These are phyloP conservation scores for Andricus curvator DNA, from an alignment of 2,888 invertebrate species.

Conservation along the genomic window DNA sequence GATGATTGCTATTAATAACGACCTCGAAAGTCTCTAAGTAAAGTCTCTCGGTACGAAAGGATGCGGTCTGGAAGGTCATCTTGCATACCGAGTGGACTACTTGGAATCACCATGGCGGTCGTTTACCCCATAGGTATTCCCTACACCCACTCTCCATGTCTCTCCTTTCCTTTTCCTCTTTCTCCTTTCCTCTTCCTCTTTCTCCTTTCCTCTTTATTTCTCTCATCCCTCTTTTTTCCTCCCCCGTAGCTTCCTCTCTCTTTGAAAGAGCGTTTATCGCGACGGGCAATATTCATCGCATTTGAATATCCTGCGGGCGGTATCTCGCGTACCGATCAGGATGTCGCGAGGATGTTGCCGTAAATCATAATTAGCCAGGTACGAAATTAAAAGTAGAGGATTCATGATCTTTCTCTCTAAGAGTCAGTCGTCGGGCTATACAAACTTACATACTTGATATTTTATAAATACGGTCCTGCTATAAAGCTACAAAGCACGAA, in stretches of 20 bases:
- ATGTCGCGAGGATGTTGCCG: conserved; percentile 72
- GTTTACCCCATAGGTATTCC: conserved; percentile 62
- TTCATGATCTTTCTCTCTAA: conserved; percentile 47
- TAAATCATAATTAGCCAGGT: conserved; percentile 75
- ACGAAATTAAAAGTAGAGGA: conserved; percentile 70
- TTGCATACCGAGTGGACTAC: conserved; percentile 67
- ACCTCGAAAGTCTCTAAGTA: neutral
- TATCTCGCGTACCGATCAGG: conserved; percentile 74
- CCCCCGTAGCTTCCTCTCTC: conserved; percentile 50
- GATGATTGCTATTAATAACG: conserved; percentile 34
- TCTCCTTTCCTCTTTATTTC: conserved; percentile 46
- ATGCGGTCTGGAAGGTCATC: conserved; percentile 61
- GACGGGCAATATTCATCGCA: conserved; percentile 73
- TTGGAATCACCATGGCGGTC: conserved; percentile 55
- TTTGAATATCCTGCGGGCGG: conserved; percentile 72
- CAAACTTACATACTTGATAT: conserved; percentile 20
- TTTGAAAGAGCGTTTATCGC: conserved; percentile 69
- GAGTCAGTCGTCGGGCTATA: conserved; percentile 41
- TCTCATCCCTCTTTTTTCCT: conserved; percentile 49
- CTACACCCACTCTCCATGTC: conserved; percentile 53
- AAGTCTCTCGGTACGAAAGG: conserved; percentile 51
- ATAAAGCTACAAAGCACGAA: conserved; percentile 23
- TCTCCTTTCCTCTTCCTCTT: conserved; percentile 46
- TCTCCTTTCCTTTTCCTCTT: conserved; percentile 44
- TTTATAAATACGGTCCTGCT: conserved; percentile 17